Percentiles rank a stretch among this genome's conserved stretches.
These are phyloP conservation scores for Bradypodion pumilum DNA, from an alignment of 2,797 vertebrate species.

Conservation along the genomic window DNA sequence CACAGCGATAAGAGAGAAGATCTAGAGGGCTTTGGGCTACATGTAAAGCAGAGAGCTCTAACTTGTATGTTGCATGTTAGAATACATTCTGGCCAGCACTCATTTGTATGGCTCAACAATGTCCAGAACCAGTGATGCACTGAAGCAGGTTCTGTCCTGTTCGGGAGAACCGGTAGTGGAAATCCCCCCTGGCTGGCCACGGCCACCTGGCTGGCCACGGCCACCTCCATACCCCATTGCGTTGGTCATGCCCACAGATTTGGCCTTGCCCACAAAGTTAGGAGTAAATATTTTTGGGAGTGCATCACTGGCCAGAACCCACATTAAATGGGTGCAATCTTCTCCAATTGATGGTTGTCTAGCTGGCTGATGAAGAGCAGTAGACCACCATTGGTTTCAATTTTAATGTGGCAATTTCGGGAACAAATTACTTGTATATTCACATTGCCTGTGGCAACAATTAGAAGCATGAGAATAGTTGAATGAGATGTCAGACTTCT, in stretches of 20 bases:
- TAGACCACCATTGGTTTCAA: neutral
- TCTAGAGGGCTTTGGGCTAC: too few relatives aligned
- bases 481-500: neutral
- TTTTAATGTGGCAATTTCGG: neutral
- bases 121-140: too few relatives aligned
- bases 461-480: neutral
- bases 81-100: neutral
- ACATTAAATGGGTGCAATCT: neutral
- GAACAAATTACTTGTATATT: neutral
- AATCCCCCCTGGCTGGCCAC: too few relatives aligned
- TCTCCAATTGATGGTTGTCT: neutral
- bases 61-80: neutral
- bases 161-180: too few relatives aligned
- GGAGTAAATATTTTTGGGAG: too few relatives aligned
- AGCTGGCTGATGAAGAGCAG: neutral
- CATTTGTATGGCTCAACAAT: neutral
- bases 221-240: too few relatives aligned
- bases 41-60: too few relatives aligned
- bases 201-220: too few relatives aligned
- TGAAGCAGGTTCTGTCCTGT: too few relatives aligned
- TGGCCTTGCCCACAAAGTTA: too few relatives aligned
- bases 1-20: neutral
- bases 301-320: too few relatives aligned
- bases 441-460: neutral
- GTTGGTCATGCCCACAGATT: too few relatives aligned